Conservation (phyloP, 1,140 invertebrate species). For the Goniozus legneri region DNA sequence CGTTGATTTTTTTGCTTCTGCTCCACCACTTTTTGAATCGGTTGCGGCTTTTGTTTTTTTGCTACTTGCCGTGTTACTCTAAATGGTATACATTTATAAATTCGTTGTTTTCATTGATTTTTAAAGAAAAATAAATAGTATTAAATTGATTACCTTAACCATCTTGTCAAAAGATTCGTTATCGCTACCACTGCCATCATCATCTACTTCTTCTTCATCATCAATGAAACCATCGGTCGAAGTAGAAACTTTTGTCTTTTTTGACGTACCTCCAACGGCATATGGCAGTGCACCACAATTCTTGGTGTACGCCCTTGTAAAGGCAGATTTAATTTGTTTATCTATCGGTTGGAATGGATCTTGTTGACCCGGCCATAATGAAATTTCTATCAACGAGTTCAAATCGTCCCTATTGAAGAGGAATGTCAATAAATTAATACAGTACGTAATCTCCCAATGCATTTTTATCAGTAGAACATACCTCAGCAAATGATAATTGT, state of each 20-base stretch:
- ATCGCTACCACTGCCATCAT: conserved; percentile 64
- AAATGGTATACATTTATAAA: too few species aligned
- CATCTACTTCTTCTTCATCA: conserved; percentile 58
- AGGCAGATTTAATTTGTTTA: conserved; percentile 79
- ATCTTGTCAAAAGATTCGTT: conserved; percentile 69
- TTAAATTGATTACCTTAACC: conserved; percentile 75
- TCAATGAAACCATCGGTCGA: conserved; percentile 46
- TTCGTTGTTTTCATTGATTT: too few species aligned
- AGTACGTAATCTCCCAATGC: conserved; percentile 31
- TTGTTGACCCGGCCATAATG: conserved; percentile 75
- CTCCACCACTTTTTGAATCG: too few species aligned
- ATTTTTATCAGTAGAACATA: conserved; percentile 78
- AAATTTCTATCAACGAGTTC: conserved; percentile 81
- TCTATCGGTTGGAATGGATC: conserved; percentile 70
- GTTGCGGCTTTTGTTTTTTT: too few species aligned
- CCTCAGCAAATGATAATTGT: conserved; percentile 78
- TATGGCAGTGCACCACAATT: conserved; percentile 70
- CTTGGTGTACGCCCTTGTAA: conserved; percentile 92
- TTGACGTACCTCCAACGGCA: conserved; percentile 59
- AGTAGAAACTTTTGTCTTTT: conserved; percentile 52
- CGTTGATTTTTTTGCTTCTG: too few species aligned
- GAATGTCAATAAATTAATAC: conserved; percentile 11
- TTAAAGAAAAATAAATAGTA: too few species aligned
- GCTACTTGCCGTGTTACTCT: too few species aligned
- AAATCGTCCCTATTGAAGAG: conserved; percentile 72